Evolutionary conservation across 2,113 vertebrate genomes (phyloP).

Genomic region (Pteronura brasiliensis): DNA sequence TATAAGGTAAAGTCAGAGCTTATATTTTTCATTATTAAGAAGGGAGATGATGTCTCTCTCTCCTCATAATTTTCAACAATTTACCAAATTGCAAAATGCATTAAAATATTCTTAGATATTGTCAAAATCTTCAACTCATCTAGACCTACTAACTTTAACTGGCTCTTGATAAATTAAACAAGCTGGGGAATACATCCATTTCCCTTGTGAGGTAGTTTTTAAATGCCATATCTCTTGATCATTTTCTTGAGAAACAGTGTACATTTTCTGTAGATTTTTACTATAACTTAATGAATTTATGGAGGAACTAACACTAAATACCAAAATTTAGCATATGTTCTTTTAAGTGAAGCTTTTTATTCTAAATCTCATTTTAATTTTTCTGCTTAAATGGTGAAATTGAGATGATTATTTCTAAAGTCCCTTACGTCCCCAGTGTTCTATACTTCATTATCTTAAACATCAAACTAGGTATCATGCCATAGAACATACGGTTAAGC

Average conservation of each 20-base stretch:
- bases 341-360: not conserved
- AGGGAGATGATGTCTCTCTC: not conserved
- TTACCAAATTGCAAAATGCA: slow-evolving; percentile 8
- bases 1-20: not conserved
- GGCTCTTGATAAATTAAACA: not conserved
- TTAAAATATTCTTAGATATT: slow-evolving; percentile 11
- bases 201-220: not conserved
- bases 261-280: not conserved
- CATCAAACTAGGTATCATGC: not conserved
- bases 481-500: not conserved
- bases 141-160: not conserved
- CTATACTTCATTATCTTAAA: not conserved
- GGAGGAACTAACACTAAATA: not conserved
- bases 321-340: not conserved
- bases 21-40: slow-evolving; percentile 40
- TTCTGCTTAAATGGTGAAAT: not conserved
- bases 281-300: not conserved
- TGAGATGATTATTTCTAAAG: not conserved
- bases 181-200: not conserved
- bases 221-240: not conserved
- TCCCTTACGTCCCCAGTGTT: not conserved
- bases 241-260: not conserved
- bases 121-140: not conserved
- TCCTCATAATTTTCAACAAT: slow-evolving; percentile 27
- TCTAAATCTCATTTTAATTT: not conserved